Conservation (phyloP, 64 coral and sea anemone species). For the Porites lutea region DNA sequence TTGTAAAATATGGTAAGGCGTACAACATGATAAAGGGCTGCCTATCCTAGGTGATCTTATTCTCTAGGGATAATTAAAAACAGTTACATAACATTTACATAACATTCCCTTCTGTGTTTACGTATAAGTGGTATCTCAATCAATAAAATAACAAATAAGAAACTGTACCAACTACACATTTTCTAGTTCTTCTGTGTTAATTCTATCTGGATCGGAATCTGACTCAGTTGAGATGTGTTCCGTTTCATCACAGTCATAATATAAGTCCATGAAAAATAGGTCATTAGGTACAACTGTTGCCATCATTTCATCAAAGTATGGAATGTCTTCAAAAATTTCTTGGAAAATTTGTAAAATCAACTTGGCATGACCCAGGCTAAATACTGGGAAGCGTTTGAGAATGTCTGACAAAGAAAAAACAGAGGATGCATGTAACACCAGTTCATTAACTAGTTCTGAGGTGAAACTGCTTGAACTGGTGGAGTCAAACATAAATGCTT, state of each 20-base stretch:
- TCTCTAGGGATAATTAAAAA: too few species aligned
- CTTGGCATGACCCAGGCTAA: background rate
- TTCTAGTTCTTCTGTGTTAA: background rate
- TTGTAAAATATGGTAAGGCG: too few species aligned
- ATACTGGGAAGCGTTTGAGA: background rate
- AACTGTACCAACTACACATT: background rate
- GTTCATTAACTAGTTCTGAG: background rate
- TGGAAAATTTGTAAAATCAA: background rate
- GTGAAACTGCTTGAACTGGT: background rate
- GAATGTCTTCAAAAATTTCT: constrained; percentile 20
- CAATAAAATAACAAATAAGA: background rate
- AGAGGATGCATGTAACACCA: background rate
- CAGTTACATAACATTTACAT: background rate
- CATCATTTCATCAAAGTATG: constrained; percentile 5
- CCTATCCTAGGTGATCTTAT: too few species aligned
- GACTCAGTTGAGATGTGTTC: background rate
- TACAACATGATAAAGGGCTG: too few species aligned
- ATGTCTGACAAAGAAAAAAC: constrained; percentile 7
- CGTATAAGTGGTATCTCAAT: background rate
- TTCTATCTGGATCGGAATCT: background rate
- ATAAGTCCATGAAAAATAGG: background rate
- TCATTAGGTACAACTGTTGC: background rate
- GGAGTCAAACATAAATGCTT: background rate
- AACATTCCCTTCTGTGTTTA: background rate
- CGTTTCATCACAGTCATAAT: background rate